Conservation (phyloP, 2,797 vertebrate genomes). For the Tragelaphus eurycerus region DNA sequence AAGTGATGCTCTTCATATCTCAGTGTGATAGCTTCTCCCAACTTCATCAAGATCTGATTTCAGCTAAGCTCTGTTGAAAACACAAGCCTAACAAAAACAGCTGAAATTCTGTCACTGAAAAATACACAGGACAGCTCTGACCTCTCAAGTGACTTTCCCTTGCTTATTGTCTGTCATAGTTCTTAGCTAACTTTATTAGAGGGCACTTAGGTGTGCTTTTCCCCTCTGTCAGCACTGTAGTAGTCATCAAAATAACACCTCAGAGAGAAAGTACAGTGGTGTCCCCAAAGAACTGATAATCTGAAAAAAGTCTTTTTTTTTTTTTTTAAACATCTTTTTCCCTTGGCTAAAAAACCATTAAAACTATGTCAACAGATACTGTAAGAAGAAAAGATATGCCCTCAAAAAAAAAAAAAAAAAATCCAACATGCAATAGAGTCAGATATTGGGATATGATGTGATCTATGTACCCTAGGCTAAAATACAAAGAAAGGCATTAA, state of each 20-base stretch:
- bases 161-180: background rate
- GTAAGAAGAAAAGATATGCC: slow-evolving; percentile 6
- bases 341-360: background rate
- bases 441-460: background rate
- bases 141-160: background rate
- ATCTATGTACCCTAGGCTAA: background rate
- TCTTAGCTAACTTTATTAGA: background rate
- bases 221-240: slow-evolving; percentile 10
- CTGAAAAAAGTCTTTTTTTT: slow-evolving; percentile 1
- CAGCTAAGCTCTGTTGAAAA: background rate
- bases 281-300: background rate
- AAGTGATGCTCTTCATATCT: background rate
- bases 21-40: background rate
- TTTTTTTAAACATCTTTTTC: background rate
- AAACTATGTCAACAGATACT: background rate
- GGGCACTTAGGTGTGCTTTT: background rate
- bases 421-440: background rate
- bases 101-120: background rate
- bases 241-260: slow-evolving; percentile 36
- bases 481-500: background rate
- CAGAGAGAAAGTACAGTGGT: background rate
- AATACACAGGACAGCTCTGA: background rate
- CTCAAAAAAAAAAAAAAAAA: background rate
- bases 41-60: background rate
- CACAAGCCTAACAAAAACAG: background rate